Percentiles rank a stretch among this genome's conserved stretches.
Evolutionary conservation across 2,113 vertebrate genomes (phyloP).

Genomic region (Ochotona princeps): DNA sequence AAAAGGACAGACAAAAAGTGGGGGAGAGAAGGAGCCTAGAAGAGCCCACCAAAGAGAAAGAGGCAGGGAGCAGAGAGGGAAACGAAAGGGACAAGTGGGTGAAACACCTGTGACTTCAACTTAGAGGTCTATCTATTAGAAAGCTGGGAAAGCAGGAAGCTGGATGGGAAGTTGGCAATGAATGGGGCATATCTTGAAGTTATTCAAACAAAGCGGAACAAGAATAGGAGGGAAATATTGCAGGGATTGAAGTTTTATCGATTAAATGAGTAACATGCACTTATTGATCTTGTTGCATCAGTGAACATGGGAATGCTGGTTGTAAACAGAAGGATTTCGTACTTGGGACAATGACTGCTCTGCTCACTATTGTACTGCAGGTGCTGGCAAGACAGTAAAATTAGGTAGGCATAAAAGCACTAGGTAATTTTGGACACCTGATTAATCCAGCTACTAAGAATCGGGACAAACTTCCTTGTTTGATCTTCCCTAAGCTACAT

Average conservation of each 20-base stretch:
- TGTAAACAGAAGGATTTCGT: neutral
- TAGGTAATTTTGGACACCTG: neutral
- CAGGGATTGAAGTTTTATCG: neutral
- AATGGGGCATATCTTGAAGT: neutral
- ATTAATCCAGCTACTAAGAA: neutral
- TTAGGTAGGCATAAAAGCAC: neutral
- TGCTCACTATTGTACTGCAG: neutral
- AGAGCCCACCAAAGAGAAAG: neutral
- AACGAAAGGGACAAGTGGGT: neutral
- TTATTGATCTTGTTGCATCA: neutral
- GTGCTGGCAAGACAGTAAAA: neutral
- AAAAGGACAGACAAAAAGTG: neutral
- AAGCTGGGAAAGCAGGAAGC: neutral
- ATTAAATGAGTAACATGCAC: constrained; percentile 38
- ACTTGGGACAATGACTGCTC: neutral
- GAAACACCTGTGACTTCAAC: neutral
- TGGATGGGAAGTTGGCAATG: neutral
- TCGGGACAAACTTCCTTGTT: neutral
- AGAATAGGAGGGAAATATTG: neutral
- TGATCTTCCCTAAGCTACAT: neutral
- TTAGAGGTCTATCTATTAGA: neutral
- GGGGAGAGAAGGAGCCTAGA: neutral
- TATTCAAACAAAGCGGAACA: neutral
- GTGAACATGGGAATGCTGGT: neutral
- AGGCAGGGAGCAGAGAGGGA: neutral